Percentiles rank a stretch among this genome's conserved stretches.
phyloP scores from a whole-genome alignment of 2,113 vertebrate genomes.

The Sphaerodactylus townsendi region DNA sequence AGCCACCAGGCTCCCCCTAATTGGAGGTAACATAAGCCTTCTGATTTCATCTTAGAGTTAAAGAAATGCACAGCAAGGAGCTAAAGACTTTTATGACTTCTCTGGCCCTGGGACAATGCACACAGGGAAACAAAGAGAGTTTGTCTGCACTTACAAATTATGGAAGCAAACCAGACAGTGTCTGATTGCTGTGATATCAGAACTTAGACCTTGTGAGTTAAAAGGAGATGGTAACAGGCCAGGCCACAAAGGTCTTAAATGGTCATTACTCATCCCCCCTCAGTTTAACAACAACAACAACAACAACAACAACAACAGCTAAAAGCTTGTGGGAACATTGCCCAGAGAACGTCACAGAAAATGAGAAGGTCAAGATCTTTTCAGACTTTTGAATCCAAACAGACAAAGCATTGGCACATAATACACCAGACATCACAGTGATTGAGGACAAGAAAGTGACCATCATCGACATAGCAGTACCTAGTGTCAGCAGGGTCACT shows the following conservation, averaged over 20 bases:
- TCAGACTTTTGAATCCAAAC: no score
- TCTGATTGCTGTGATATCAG: constrained; percentile 5
- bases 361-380: no score
- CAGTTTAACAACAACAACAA: no score
- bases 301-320: no score
- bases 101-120: neutral
- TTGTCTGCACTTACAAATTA: constrained; percentile 9
- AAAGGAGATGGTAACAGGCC: neutral
- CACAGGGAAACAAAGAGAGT: constrained; percentile 3
- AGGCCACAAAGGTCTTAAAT: neutral
- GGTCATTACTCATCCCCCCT: neutral
- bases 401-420: no score
- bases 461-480: no score
- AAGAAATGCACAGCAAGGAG: neutral
- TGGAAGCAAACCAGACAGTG: neutral
- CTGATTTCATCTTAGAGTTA: constrained; percentile 15
- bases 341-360: no score
- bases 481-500: no score
- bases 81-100: neutral
- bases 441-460: no score
- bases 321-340: no score
- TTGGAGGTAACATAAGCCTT: constrained; percentile 18
- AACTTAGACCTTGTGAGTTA: neutral
- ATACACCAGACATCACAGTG: no score
- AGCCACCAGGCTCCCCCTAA: constrained; percentile 9